Base-by-base conservation (phyloP, 2,888 invertebrate genomes). In the Oegoconia quadripuncta region DNA sequence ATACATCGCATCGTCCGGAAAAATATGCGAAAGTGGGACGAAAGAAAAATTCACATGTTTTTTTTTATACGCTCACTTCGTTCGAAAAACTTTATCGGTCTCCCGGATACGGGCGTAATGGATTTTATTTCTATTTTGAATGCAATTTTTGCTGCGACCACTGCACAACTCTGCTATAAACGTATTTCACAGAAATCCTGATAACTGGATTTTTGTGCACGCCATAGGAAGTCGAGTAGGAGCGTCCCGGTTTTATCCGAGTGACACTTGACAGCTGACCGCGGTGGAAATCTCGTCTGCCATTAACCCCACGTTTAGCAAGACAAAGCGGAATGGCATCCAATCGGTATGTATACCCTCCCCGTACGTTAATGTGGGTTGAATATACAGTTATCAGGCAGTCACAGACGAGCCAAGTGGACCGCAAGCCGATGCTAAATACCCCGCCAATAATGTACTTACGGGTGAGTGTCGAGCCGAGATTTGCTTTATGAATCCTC, bases 401-500 rank as follows among this genome's bases (percentile, higher is more conserved):
- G 55, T 52, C 62, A 68, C 84, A 83, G 80, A 57, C 74, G 61
- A 50, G 46, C 39, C 60, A 52, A 48, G 48, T 52, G 58, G 64
- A 64, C 82, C 79, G 44, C 82, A 75, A 68, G 64, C 72, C 64
- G 40, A 39, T 58, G 55, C 74, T 80, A 78, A 82, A 74, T 75
- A 76, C 70, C 61, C n/a, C 53, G 46, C 63, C 70, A 72, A 74
- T 79, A 77, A 71, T 54, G 67, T 70, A 75, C 76, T 81, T 72
- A 77, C 55, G 62, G n/a, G 57, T 46, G 84, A 71, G 67, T 82
- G 82, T 56, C 50, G 59, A 59, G 56, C 46, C 33, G 74, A 78
- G 83, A 81, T 82, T 82, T 71, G 64, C 59, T 64, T 68, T 65
- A 72, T 72, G 71, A 76, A 71, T 70, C 59, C 62, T 62, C 68